Conservation (phyloP, 2,797 vertebrate genomes). For the Thaleichthys pacificus region DNA sequence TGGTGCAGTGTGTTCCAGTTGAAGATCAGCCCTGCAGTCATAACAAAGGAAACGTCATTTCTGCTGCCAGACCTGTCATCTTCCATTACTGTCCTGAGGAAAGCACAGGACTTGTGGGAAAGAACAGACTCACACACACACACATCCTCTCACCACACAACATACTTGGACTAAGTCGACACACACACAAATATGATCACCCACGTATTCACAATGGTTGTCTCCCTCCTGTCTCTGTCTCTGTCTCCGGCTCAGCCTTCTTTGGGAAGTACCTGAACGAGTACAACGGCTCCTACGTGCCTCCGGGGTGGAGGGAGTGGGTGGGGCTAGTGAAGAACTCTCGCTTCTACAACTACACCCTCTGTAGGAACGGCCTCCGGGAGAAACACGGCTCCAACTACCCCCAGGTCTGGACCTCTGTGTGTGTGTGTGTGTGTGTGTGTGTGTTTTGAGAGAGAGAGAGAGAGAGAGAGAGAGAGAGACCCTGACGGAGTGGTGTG, state of each 20-base stretch:
- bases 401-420: slow-evolving; percentile 73
- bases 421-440: slow-evolving; percentile 3
- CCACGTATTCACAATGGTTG: slow-evolving; percentile 33
- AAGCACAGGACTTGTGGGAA: slow-evolving; percentile 1
- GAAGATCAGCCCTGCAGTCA: neutral
- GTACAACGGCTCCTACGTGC: slow-evolving; percentile 88
- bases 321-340: slow-evolving; percentile 95
- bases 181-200: neutral
- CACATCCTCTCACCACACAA: slow-evolving; percentile 13
- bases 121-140: slow-evolving; percentile 8
- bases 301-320: slow-evolving; percentile 94
- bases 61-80: neutral
- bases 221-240: neutral
- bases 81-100: neutral
- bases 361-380: slow-evolving; percentile 88
- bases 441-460: neutral
- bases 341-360: slow-evolving; percentile 95
- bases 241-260: neutral
- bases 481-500: neutral
- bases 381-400: slow-evolving; percentile 93
- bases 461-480: neutral
- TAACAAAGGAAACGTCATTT: neutral
- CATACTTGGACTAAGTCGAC: neutral
- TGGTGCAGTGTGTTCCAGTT: neutral
- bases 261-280: slow-evolving; percentile 89